These are phyloP conservation scores for Lepus oiostolus DNA, from an alignment of 2,797 vertebrate genomes.

Conservation along the genomic window DNA sequence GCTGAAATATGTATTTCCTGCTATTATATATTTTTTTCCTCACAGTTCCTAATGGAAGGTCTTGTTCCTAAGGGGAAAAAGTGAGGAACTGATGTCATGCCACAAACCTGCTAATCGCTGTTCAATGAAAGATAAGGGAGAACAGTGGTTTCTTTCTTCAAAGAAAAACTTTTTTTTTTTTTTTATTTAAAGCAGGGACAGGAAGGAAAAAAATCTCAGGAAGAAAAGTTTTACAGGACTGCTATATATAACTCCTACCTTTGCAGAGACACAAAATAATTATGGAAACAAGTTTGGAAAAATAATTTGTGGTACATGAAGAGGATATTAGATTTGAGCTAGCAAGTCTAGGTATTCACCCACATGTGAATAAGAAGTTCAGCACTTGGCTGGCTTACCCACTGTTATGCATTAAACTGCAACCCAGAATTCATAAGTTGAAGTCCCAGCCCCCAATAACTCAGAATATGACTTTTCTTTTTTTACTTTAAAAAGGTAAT, in stretches of 20 bases:
- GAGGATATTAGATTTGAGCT: constrained; percentile 36
- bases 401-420: neutral
- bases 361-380: constrained; percentile 33
- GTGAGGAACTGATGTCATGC: constrained; percentile 89
- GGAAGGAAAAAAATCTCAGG: constrained; percentile 81
- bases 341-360: constrained; percentile 6
- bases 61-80: constrained; percentile 82
- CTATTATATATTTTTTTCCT: constrained; percentile 80
- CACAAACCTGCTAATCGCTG: constrained; percentile 82
- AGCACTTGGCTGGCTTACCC: neutral
- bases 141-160: constrained; percentile 85
- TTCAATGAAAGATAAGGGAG: constrained; percentile 87
- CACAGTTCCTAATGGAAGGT: constrained; percentile 85
- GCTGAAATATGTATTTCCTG: constrained; percentile 83
- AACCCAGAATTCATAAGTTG: neutral
- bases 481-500: neutral
- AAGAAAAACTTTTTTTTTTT: constrained; percentile 78
- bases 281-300: constrained; percentile 70
- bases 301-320: constrained; percentile 55
- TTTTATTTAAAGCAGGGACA: constrained; percentile 67
- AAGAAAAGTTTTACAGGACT: constrained; percentile 55
- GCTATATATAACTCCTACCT: constrained; percentile 76
- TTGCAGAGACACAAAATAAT: constrained; percentile 56
- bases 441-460: neutral
- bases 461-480: neutral